phyloP scores from a whole-genome alignment of 2,888 invertebrate genomes.

The Eueremaeus valkanovi region DNA sequence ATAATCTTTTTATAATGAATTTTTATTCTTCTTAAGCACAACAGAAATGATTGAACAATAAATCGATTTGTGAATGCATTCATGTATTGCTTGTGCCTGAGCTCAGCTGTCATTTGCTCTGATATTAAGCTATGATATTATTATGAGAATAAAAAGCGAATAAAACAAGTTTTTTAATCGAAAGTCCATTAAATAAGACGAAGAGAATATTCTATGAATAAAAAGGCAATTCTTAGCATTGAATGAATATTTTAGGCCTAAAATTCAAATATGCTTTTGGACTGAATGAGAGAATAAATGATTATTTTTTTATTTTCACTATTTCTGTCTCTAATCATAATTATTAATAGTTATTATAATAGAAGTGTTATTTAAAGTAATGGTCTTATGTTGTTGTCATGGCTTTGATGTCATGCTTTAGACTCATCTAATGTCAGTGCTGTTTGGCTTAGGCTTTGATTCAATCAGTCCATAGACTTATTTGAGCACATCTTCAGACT shows the following conservation, averaged over 20 bases:
- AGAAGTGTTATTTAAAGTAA: too few species aligned
- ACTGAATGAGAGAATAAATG: background rate
- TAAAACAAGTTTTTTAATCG: too few species aligned
- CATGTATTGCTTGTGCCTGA: background rate
- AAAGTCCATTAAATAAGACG: too few species aligned
- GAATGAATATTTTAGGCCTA: too few species aligned
- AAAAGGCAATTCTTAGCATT: too few species aligned
- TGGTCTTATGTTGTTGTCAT: slow-evolving; percentile 6
- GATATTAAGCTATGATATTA: background rate
- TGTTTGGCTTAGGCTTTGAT: too few species aligned
- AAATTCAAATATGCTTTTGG: too few species aligned
- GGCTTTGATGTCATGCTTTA: background rate
- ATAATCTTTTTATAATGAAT: slow-evolving; percentile 5
- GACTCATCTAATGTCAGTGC: background rate
- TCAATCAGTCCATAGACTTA: background rate
- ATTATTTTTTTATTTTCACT: background rate
- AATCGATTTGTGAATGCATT: background rate
- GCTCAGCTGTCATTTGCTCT: background rate
- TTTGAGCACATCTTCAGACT: background rate
- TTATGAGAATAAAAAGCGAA: too few species aligned
- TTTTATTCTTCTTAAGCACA: background rate
- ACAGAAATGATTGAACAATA: background rate
- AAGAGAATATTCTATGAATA: too few species aligned
- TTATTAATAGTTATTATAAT: background rate
- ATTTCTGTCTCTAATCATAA: too few species aligned